Evolutionary conservation across 1,140 invertebrate species (phyloP).

Genomic region (Atopsyche davidsoni): DNA sequence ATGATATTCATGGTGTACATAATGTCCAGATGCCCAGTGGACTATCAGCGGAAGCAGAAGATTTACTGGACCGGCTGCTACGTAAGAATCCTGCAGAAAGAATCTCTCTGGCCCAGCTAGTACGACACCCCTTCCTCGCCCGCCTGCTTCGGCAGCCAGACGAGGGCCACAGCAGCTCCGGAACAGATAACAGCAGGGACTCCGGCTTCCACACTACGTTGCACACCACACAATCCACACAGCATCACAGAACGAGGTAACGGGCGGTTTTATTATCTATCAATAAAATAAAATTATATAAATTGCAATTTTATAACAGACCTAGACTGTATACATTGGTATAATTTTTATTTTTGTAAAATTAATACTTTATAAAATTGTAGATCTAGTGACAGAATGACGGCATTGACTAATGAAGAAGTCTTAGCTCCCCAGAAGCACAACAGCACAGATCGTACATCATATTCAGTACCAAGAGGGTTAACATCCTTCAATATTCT

Average conservation of each 20-base stretch:
- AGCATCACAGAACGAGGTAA: conserved; percentile 36
- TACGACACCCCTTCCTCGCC: conserved; percentile 73
- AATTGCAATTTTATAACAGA: neutral
- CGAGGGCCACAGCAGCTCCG: neutral
- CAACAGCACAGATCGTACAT: conserved; percentile 13
- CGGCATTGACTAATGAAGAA: conserved; percentile 15
- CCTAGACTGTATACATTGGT: no score
- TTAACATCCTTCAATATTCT: conserved; percentile 40
- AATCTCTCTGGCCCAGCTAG: conserved; percentile 67
- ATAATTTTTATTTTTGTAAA: no score
- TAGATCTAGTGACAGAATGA: conserved; percentile 23
- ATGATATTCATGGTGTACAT: no score
- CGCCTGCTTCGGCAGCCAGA: neutral
- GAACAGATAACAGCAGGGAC: conserved; percentile 33
- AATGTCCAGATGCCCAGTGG: conserved; percentile 63
- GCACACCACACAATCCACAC: conserved; percentile 46
- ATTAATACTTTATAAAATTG: conserved; percentile 4
- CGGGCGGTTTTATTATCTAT: neutral
- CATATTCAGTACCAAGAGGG: conserved; percentile 27
- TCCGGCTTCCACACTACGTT: conserved; percentile 46
- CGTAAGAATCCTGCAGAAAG: conserved; percentile 84
- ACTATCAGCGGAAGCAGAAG: conserved; percentile 75
- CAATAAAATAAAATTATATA: neutral
- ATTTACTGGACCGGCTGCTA: conserved; percentile 78
- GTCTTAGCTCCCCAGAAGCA: conserved; percentile 11